Conservation (phyloP, 2,888 invertebrate genomes). For the Carcina quercana region DNA sequence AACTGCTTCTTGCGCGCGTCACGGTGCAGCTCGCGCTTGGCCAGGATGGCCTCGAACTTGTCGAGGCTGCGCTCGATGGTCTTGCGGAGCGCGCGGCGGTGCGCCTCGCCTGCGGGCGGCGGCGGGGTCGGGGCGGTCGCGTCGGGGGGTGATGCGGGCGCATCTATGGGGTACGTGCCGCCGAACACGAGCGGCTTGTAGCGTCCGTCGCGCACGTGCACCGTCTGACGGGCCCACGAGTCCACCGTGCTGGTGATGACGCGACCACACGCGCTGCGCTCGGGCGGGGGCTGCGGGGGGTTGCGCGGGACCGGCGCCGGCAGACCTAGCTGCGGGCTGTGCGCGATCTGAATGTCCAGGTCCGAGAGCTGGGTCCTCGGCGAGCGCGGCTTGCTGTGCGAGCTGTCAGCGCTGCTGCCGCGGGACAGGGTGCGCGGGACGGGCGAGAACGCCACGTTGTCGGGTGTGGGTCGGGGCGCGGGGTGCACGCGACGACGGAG, state of each 20-base stretch:
- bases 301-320: conserved; percentile 15
- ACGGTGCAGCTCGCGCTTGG: conserved; percentile 25
- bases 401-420: conserved; percentile 7
- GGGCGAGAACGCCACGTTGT: conserved; percentile 11
- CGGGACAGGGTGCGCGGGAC: conserved; percentile 10
- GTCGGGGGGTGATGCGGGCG: conserved; percentile 62
- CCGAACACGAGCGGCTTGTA: conserved; percentile 85
- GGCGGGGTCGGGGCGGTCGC: conserved; percentile 6
- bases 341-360: conserved; percentile 37
- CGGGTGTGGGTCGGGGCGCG: conserved; percentile 18
- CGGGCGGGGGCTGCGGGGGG: conserved; percentile 9
- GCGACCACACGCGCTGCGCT: conserved; percentile 42
- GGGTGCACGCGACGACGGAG: conserved; percentile 10
- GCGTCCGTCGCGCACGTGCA: conserved; percentile 33
- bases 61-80: conserved; percentile 67
- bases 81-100: conserved; percentile 33
- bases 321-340: conserved; percentile 12
- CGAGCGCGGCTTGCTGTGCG: conserved; percentile 7
- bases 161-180: conserved; percentile 91
- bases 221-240: conserved; percentile 75
- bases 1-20: conserved; percentile 21
- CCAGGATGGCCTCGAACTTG: conserved; percentile 50
- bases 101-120: conserved; percentile 20
- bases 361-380: conserved; percentile 23
- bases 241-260: conserved; percentile 78